Evolutionary conservation across 2,797 vertebrate species (phyloP).

Genomic region (Channallabes apus): DNA sequence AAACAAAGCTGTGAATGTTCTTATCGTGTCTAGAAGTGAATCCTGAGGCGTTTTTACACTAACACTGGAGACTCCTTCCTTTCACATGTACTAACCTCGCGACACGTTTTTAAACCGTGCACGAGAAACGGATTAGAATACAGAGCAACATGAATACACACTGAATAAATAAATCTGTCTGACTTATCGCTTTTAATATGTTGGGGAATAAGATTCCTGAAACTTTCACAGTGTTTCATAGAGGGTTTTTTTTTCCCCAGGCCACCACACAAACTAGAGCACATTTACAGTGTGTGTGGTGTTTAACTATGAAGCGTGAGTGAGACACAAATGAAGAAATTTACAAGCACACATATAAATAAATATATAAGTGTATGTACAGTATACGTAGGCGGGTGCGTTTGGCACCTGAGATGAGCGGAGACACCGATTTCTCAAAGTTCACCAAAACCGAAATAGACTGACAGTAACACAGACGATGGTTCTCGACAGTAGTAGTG

Average conservation of each 20-base stretch:
- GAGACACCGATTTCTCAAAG: neutral
- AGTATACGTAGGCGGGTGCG: too few relatives aligned
- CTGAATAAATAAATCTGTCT: neutral
- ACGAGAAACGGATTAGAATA: too few relatives aligned
- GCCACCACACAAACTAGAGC: neutral
- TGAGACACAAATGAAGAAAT: neutral
- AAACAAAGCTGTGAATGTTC: neutral
- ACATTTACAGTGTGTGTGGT: neutral
- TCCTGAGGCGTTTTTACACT: neutral
- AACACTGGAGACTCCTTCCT: neutral
- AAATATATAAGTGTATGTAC: too few relatives aligned
- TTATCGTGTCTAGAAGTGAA: too few relatives aligned
- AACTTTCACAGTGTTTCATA: neutral
- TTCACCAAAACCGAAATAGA: neutral
- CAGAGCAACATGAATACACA: too few relatives aligned
- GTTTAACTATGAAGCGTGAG: neutral
- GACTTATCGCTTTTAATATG: neutral
- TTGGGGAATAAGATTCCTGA: neutral
- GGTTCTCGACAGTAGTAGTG: conserved; percentile 52
- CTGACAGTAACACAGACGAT: conserved; percentile 29
- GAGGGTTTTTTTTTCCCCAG: neutral
- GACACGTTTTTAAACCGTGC: neutral
- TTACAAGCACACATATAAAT: too few relatives aligned
- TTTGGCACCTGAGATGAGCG: neutral
- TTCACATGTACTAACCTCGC: neutral